Percentiles rank a stretch among this genome's conserved stretches.
Conservation (phyloP, 2,888 invertebrate species). For the Cheilosia variabilis region DNA sequence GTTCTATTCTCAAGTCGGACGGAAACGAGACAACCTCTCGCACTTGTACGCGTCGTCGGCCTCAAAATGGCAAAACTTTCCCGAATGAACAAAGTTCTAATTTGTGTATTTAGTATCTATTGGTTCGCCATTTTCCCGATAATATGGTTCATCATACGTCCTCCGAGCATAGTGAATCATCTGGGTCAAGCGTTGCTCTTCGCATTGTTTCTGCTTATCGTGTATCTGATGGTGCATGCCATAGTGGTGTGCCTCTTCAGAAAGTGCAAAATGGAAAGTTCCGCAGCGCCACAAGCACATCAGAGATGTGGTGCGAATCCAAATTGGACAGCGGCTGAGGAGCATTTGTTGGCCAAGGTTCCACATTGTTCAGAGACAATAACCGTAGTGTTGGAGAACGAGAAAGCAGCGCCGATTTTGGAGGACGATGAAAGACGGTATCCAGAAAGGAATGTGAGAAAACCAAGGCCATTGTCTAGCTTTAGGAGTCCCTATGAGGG, state of each 20-base stretch:
- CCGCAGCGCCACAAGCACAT: neutral
- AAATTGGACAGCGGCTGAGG: slow-evolving; percentile 21
- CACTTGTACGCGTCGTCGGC: no score
- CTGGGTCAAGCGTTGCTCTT: slow-evolving; percentile 68
- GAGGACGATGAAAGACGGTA: neutral
- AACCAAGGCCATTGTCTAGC: slow-evolving; percentile 41
- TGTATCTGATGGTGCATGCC: slow-evolving; percentile 74
- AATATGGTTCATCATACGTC: slow-evolving; percentile 77
- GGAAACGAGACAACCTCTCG: slow-evolving; percentile 6
- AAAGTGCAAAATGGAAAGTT: slow-evolving; percentile 41
- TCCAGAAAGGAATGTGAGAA: neutral
- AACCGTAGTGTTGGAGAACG: neutral
- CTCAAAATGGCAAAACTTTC: slow-evolving; percentile 48
- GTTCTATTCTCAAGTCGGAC: slow-evolving; percentile 12
- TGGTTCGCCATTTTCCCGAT: slow-evolving; percentile 78
- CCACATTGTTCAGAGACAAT: slow-evolving; percentile 9
- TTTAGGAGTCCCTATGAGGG: slow-evolving; percentile 47
- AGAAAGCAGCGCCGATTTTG: neutral
- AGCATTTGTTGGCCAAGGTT: slow-evolving; percentile 2
- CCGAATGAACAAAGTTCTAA: slow-evolving; percentile 52
- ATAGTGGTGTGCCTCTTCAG: slow-evolving; percentile 73
- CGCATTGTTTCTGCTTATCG: slow-evolving; percentile 67
- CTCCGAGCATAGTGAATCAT: slow-evolving; percentile 64
- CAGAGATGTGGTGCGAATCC: slow-evolving; percentile 11
- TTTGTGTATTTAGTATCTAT: slow-evolving; percentile 75